phyloP scores from a whole-genome alignment of 1,140 invertebrate species.

The Venustaconcha ellipsiformis region DNA sequence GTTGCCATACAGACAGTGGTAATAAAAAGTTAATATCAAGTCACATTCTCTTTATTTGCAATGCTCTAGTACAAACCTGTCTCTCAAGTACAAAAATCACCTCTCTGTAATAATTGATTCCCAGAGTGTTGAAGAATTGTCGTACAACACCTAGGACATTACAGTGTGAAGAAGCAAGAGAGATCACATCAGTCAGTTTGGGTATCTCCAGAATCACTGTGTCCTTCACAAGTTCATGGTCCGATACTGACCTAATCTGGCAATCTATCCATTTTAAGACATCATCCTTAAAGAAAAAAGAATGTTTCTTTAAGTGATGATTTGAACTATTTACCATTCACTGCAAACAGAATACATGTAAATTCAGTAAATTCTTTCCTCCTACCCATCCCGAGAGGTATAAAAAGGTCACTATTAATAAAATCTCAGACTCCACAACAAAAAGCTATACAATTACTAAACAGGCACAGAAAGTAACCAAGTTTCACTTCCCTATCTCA shows the following conservation, averaged over 20 bases:
- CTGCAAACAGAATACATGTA: no score
- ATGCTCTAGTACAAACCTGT: constrained; percentile 39
- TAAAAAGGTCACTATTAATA: no score
- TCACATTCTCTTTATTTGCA: no score
- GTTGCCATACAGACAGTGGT: no score
- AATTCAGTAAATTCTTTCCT: no score
- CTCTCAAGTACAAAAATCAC: constrained; percentile 53
- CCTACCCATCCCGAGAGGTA: no score
- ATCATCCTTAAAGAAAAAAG: constrained; percentile 33
- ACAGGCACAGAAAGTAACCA: no score
- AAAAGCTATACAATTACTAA: no score
- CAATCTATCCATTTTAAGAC: constrained; percentile 37
- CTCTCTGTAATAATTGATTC: constrained; percentile 57
- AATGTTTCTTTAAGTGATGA: neutral
- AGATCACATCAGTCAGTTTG: constrained; percentile 38
- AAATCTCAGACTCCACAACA: no score
- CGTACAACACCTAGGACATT: constrained; percentile 44
- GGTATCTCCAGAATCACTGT: constrained; percentile 48
- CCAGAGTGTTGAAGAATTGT: constrained; percentile 47
- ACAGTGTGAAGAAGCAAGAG: constrained; percentile 40
- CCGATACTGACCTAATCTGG: constrained; percentile 11
- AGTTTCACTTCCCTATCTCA: no score
- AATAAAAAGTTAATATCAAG: no score
- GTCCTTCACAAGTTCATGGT: constrained; percentile 45
- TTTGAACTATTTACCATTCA: no score